Evolutionary conservation across 2,888 invertebrate genomes (phyloP).

Genomic region (Kuschelorhynchus macadamiae): DNA sequence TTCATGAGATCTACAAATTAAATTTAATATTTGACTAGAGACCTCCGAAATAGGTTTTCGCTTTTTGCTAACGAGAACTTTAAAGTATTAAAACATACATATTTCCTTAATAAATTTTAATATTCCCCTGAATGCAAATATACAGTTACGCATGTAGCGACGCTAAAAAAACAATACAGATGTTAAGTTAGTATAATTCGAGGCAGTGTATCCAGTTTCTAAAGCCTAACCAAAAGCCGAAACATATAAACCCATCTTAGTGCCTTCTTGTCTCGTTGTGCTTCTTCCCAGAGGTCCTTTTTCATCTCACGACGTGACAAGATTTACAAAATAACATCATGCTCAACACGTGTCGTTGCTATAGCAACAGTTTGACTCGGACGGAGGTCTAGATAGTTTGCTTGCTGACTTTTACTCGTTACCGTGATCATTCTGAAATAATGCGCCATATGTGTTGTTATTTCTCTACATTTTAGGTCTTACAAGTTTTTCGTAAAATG

Average conservation of each 20-base stretch:
- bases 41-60: too few relatives aligned
- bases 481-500: slow-evolving; percentile 25
- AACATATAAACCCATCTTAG: slow-evolving; percentile 53
- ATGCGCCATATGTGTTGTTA: slow-evolving; percentile 49
- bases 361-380: slow-evolving; percentile 67
- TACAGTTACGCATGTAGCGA: slow-evolving; percentile 6
- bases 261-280: slow-evolving; percentile 56
- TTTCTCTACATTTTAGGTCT: slow-evolving; percentile 36
- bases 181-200: slow-evolving; percentile 39
- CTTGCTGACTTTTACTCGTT: slow-evolving; percentile 64
- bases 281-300: slow-evolving; percentile 66
- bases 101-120: too few relatives aligned
- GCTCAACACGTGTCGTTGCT: slow-evolving; percentile 70
- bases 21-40: too few relatives aligned
- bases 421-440: slow-evolving; percentile 65
- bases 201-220: slow-evolving; percentile 46
- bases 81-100: too few relatives aligned
- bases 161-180: slow-evolving; percentile 35
- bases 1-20: too few relatives aligned
- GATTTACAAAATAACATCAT: slow-evolving; percentile 69
- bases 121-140: slow-evolving; percentile 6
- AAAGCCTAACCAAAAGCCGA: slow-evolving; percentile 51
- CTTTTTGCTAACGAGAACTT: too few relatives aligned
- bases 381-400: slow-evolving; percentile 59
- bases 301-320: slow-evolving; percentile 70